Evolutionary conservation across 1,140 invertebrate genomes (phyloP).

Genomic region (Tachypleus tridentatus): DNA sequence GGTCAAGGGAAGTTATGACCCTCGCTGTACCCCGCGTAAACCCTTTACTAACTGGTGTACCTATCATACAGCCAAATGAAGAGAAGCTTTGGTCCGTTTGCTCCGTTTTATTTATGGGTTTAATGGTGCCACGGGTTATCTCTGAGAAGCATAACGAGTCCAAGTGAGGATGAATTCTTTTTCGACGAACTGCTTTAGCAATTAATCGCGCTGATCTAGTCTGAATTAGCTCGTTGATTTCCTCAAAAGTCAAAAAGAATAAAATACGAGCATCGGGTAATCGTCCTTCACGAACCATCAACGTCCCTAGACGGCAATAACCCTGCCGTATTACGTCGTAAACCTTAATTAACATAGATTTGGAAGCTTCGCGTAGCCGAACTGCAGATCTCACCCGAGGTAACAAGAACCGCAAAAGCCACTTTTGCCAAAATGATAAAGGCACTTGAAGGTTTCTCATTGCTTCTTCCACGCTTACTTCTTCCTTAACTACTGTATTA

Average conservation of each 20-base stretch:
- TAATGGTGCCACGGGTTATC: no score
- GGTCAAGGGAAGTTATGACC: constrained; percentile 42
- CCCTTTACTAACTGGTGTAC: constrained; percentile 57
- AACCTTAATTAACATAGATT: constrained; percentile 27
- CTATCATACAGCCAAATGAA: constrained; percentile 25
- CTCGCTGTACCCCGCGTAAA: constrained; percentile 50
- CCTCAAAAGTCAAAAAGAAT: constrained; percentile 52
- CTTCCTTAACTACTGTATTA: no score
- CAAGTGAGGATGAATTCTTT: no score
- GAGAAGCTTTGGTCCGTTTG: no score
- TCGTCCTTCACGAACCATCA: constrained; percentile 47
- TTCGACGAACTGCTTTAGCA: constrained; percentile 34
- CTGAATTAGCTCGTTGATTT: constrained; percentile 47
- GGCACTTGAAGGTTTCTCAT: no score
- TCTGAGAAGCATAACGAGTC: no score
- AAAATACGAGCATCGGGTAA: constrained; percentile 52
- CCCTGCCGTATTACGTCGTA: constrained; percentile 48
- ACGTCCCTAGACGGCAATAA: constrained; percentile 42
- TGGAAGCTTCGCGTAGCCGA: background rate
- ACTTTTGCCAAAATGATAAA: no score
- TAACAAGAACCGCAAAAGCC: no score
- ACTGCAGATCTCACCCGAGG: no score
- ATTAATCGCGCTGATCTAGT: constrained; percentile 44
- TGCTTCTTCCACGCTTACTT: no score
- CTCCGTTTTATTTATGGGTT: no score